Conservation (phyloP, 1,140 invertebrate genomes). For the Trachymyrmex septentrionalis region DNA sequence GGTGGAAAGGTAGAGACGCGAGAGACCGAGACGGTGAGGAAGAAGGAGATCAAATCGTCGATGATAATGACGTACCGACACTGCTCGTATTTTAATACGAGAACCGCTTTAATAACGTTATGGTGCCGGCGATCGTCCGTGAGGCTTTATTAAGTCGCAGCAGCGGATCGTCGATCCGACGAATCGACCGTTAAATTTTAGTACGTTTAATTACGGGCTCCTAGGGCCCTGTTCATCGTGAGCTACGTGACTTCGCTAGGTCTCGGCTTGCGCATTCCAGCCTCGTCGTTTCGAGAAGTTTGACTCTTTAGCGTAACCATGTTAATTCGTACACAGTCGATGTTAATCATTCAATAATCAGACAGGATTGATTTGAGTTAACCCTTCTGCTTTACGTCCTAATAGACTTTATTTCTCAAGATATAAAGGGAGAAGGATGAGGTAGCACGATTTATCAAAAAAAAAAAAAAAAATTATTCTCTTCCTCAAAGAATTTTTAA, state of each 20-base stretch:
- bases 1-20: background rate
- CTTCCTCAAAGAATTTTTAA: background rate
- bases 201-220: conserved; percentile 81
- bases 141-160: conserved; percentile 79
- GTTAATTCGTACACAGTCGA: conserved; percentile 15
- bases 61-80: conserved; percentile 70
- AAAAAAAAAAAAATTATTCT: background rate
- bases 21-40: background rate
- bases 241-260: conserved; percentile 36
- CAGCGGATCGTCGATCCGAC: conserved; percentile 70
- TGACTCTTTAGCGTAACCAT: conserved; percentile 25
- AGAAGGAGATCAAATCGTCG: conserved; percentile 46
- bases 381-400: background rate
- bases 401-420: background rate
- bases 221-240: conserved; percentile 19
- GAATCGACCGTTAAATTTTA: conserved; percentile 80
- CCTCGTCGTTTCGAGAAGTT: background rate
- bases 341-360: conserved; percentile 44
- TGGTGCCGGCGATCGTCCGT: conserved; percentile 68
- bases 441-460: background rate
- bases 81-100: conserved; percentile 76
- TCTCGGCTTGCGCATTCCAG: background rate
- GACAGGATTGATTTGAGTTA: conserved; percentile 19
- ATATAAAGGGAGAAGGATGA: background rate
- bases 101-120: conserved; percentile 77